Evolutionary conservation across 1,140 invertebrate genomes (phyloP), one percentile per base, ranked within the genome.

Genomic region (Adoxophyes honmai): DNA sequence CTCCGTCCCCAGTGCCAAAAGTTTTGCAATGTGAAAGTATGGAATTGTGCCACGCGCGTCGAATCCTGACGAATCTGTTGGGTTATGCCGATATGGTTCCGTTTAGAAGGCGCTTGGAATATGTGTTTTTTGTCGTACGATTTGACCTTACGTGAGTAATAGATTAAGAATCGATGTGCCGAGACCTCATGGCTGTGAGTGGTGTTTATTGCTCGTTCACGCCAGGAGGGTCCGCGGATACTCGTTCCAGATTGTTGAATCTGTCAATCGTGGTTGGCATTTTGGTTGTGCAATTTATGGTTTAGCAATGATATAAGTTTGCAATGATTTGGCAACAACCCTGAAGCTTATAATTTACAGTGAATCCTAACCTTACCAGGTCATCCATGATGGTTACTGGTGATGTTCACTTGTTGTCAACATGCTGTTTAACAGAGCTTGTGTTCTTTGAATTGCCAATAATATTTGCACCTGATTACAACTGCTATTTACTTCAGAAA

Each of bases 11-110:
- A 88, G 85, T 88, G 85, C 85, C 85, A 88, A 88, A 88, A 84
- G 80, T 88, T 88, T 88, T 88, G 85, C 85, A 88, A 88, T 86
- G 85, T 88, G 85, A 88, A 88, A 88, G 85, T 88, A 80, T 75
- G 75, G 75, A 86, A 85, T 84, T 79, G 81, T 85, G 83, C 81
- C 83, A 86, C 83, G 81, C 85, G 78, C 79, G 81, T 81, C 76
- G 77, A 86, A 74, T 82, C 73, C 78, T 66, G 68, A 70, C 59
- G 70, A 78, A 79, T 80, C 78, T 78, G 72, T 70, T 37, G 57
- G 66, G 59, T 76, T 59, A 15, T 44, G 58, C 64, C 56, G 56
- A 52, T 62, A 55, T 60, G 57, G 38, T 57, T 53, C 37, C 54
- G 60, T 59, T 55, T 57, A 61, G 51, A 52, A 52, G 10, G 8